phyloP scores from a whole-genome alignment of 2,113 vertebrate genomes.

The Mobula hypostoma region DNA sequence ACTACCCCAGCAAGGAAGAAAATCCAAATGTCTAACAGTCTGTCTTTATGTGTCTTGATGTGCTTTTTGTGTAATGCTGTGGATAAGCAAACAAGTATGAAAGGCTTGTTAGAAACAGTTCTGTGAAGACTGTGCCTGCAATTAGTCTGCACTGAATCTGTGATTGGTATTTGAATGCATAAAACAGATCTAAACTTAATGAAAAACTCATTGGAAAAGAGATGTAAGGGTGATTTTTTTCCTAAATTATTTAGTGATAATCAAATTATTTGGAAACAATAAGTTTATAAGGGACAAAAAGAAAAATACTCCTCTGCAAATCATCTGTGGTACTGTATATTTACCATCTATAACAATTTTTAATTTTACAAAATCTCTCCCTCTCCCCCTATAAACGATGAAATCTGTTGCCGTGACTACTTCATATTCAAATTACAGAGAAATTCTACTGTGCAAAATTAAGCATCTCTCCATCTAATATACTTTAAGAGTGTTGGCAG shows the following conservation, averaged over 20 bases:
- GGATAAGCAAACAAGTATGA: neutral
- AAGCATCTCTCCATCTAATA: neutral
- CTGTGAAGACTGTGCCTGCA: too few species aligned
- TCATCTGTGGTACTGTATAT: neutral
- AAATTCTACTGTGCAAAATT: neutral
- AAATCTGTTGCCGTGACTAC: neutral
- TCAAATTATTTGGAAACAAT: neutral
- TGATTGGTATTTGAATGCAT: neutral
- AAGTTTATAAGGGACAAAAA: neutral
- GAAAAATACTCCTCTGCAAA: neutral
- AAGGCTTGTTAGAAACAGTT: neutral
- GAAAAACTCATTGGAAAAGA: neutral
- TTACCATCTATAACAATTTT: neutral
- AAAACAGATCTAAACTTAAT: neutral
- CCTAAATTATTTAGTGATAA: neutral
- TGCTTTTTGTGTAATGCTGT: neutral
- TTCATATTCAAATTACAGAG: conserved; percentile 14
- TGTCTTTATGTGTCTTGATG: neutral
- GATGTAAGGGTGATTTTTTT: neutral
- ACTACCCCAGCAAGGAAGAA: neutral
- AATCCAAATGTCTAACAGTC: neutral
- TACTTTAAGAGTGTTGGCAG: neutral
- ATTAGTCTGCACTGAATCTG: neutral
- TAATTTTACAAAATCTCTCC: neutral
- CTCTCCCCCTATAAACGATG: neutral